phyloP scores from a whole-genome alignment of 2,797 vertebrate species.

The Molossus molossus region DNA sequence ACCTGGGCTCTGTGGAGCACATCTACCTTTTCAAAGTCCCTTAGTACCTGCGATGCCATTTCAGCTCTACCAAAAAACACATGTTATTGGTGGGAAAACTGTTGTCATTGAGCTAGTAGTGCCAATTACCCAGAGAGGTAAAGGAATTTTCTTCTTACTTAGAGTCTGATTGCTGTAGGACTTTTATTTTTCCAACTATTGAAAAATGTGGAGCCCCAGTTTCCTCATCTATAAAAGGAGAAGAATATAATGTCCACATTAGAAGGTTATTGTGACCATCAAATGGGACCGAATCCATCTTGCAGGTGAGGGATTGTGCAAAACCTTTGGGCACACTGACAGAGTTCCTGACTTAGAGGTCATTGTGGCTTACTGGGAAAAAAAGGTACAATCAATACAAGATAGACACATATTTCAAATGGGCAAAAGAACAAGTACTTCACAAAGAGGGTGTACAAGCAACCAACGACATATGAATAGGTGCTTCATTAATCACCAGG shows the following conservation, averaged over 20 bases:
- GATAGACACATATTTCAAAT: background rate
- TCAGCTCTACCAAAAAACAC: background rate
- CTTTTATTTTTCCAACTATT: background rate
- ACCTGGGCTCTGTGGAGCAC: background rate
- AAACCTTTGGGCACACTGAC: background rate
- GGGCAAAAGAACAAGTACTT: background rate
- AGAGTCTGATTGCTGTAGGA: background rate
- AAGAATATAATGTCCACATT: background rate
- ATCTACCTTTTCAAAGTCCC: background rate
- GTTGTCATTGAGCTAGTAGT: background rate
- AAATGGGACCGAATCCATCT: background rate
- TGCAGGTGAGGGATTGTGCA: background rate
- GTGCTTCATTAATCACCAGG: background rate
- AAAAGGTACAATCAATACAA: background rate
- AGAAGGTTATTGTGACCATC: background rate
- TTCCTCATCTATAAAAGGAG: slow-evolving; percentile 13
- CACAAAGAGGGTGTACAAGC: background rate
- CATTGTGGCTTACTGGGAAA: background rate
- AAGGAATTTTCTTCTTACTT: background rate
- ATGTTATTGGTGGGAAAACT: background rate
- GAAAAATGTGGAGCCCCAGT: background rate
- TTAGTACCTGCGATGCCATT: background rate
- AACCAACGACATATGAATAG: background rate
- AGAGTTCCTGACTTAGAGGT: background rate
- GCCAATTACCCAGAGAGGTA: background rate